Base-by-base conservation (phyloP, 2,888 invertebrate species). In the Leucania comma region DNA sequence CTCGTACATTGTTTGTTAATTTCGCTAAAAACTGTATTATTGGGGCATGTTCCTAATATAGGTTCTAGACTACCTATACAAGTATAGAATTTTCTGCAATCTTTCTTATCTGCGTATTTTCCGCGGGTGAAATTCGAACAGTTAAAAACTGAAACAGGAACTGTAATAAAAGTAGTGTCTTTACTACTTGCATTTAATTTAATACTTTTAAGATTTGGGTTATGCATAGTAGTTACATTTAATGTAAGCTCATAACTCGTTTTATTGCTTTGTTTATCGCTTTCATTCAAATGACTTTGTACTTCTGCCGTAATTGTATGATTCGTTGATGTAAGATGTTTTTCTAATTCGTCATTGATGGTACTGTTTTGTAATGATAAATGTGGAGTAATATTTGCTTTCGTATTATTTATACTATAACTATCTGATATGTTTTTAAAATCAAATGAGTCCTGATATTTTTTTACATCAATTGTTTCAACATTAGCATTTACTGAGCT, bases 31-130 rank as follows among this genome's bases (percentile, higher is more conserved):
- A 96, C 94, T 42, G 95, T 94, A 72, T 92, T 90, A 17, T 80
- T 83, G 26, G 96, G 96, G 78, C 96, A 96, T 63, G 75, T 83
- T 50, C 93, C 92, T 51, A 88, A 72, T 51, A 93, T 83, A 42
- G 94, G 91, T 71, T 89, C 73, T n/a, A 76, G 60, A 67, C 79
- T 88, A 22, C 94, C 93, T 20, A 91, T 86, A 79, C 97, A 97
- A 61, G 94, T 92, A 80, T 96, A 96, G 85, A 96, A 97, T 83
- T 94, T 95, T 62, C 92, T 93, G 73, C 96, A 96, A 81, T 96
- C 92, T 38, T 88, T 83, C 22, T 90, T 91, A 86, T 96, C 96
- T 3, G 94, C 88, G 84, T 95, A 96, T 82, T 91, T 93, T 2
- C 96, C 96, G n/a, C 93, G 88, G n/a, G 75, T 81, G 42, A 86